Percentiles rank a stretch among this genome's conserved stretches.
Evolutionary conservation across 2,888 invertebrate species (phyloP).

Genomic region (Caenorhabditis afra): DNA sequence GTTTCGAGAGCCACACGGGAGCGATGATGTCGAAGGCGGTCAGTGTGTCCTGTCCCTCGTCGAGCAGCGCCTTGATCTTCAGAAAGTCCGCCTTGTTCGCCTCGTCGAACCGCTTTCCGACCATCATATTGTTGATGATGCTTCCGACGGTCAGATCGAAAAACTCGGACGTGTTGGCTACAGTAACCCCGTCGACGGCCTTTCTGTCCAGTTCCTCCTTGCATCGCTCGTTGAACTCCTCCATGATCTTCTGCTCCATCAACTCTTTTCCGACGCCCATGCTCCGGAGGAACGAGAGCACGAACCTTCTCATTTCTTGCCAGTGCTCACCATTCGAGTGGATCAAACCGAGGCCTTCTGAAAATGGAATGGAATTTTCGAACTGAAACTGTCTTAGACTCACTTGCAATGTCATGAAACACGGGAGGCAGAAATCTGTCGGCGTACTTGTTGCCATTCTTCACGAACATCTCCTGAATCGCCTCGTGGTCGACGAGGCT

Average conservation of each 20-base stretch:
- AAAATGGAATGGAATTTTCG: too few species aligned
- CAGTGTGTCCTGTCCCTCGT: conserved; percentile 1
- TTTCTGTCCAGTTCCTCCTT: conserved; percentile 10
- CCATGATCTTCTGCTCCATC: conserved; percentile 48
- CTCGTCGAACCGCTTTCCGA: conserved; percentile 9
- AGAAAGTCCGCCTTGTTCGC: conserved; percentile 1
- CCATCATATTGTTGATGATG: conserved; percentile 32
- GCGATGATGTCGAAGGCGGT: neutral
- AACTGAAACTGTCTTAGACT: neutral
- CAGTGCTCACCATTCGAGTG: conserved; percentile 30
- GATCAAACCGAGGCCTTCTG: conserved; percentile 23
- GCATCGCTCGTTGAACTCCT: conserved; percentile 29
- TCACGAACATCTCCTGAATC: conserved; percentile 44
- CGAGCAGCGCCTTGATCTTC: neutral
- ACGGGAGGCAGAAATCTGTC: conserved; percentile 28
- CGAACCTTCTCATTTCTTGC: conserved; percentile 41
- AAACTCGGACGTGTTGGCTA: neutral
- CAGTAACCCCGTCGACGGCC: neutral
- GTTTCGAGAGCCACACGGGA: conserved; percentile 6
- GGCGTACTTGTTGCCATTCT: conserved; percentile 47
- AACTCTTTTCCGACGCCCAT: conserved; percentile 48
- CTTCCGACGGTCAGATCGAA: conserved; percentile 36
- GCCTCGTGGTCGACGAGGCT: conserved; percentile 52
- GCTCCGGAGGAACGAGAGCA: conserved; percentile 34
- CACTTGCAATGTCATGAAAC: conserved; percentile 25